Evolutionary conservation across 2,888 invertebrate genomes (phyloP).

Genomic region (Dolomedes plantarius): DNA sequence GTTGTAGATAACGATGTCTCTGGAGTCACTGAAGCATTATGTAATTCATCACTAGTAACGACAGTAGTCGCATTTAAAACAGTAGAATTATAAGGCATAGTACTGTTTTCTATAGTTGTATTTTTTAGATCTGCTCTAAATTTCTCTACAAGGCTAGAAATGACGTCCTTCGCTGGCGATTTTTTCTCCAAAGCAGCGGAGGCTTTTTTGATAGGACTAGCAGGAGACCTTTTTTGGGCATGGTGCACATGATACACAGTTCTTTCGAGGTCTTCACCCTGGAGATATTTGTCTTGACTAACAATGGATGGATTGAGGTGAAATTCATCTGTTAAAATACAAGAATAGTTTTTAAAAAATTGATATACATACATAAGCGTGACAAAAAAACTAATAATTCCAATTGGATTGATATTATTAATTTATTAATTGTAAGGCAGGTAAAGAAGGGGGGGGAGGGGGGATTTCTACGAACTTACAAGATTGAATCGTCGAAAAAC

Average conservation of each 20-base stretch:
- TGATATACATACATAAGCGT: neutral
- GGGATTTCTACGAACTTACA: no score
- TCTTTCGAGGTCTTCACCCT: constrained; percentile 24
- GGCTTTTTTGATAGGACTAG: constrained; percentile 32
- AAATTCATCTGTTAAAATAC: neutral
- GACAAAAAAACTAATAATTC: constrained; percentile 18
- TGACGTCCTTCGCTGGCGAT: constrained; percentile 19
- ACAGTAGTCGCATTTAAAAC: neutral
- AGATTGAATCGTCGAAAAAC: no score
- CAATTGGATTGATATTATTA: no score
- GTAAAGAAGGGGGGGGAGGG: no score
- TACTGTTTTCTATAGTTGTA: constrained; percentile 13
- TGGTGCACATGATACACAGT: constrained; percentile 25
- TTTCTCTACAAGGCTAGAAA: constrained; percentile 7
- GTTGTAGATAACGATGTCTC: neutral
- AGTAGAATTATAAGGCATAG: constrained; percentile 20
- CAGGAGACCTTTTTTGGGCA: constrained; percentile 38
- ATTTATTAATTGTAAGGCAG: no score
- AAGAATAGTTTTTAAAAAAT: neutral
- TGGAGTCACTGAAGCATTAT: constrained; percentile 18
- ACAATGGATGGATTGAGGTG: constrained; percentile 43
- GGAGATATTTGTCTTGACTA: constrained; percentile 30
- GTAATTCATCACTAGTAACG: constrained; percentile 7
- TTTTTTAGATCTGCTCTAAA: constrained; percentile 19
- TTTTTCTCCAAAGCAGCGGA: constrained; percentile 32